Evolutionary conservation across 2,113 vertebrate genomes (phyloP).

Genomic region (Lophius piscatorius): DNA sequence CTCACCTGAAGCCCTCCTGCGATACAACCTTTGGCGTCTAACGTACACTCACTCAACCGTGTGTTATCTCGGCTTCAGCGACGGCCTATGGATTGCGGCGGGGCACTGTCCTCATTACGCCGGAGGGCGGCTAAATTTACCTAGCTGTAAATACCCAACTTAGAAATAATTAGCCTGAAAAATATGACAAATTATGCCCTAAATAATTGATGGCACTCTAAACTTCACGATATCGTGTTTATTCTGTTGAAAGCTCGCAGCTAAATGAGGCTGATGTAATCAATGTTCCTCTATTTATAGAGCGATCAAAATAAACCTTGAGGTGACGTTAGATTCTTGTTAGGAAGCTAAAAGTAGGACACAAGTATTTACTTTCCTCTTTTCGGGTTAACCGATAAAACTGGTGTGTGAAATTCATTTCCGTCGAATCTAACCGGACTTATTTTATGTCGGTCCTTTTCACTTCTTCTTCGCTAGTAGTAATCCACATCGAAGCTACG

Average conservation of each 20-base stretch:
- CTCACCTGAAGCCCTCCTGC: conserved; percentile 23
- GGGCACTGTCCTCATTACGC: conserved; percentile 20
- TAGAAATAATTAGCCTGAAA: no score
- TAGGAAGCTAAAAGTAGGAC: conserved; percentile 45
- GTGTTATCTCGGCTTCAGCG: neutral
- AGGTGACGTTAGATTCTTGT: conserved; percentile 27
- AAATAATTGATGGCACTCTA: neutral
- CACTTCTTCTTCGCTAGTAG: conserved; percentile 16
- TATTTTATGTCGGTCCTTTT: conserved; percentile 29
- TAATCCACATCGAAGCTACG: conserved; percentile 9
- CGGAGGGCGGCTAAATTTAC: no score
- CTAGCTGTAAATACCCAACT: no score
- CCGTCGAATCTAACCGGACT: conserved; percentile 32
- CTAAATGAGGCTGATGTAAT: conserved; percentile 6
- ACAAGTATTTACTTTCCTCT: conserved; percentile 61
- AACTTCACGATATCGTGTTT: neutral
- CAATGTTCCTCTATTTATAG: conserved; percentile 33
- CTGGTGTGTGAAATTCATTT: conserved; percentile 24
- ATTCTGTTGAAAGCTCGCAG: neutral
- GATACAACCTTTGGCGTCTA: conserved; percentile 36
- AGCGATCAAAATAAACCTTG: conserved; percentile 25
- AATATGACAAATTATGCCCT: neutral
- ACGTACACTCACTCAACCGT: no score
- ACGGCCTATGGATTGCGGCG: no score
- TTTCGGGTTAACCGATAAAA: conserved; percentile 63